Percentiles rank a stretch among this genome's conserved stretches.
Conservation (phyloP, 2,113 vertebrate genomes). For the Megalops atlanticus region DNA sequence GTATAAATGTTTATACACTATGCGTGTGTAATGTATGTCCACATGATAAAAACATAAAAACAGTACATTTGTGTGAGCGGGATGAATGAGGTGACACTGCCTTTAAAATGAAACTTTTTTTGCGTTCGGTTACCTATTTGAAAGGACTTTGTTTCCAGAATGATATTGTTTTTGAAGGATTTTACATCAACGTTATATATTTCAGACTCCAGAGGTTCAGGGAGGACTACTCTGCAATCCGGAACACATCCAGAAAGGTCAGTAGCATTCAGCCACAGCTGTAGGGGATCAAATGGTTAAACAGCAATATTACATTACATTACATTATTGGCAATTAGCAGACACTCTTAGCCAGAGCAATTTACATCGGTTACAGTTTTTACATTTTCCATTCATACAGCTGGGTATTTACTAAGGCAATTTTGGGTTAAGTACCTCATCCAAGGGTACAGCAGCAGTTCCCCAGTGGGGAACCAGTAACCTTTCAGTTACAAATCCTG, state of each 20-base stretch:
- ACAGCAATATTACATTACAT: background rate
- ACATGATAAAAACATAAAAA: background rate
- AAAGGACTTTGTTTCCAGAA: conserved; percentile 68
- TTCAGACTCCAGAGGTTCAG: conserved; percentile 63
- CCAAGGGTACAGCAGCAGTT: no score
- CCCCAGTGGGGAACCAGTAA: no score
- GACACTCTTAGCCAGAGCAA: no score
- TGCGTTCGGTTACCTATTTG: conserved; percentile 65
- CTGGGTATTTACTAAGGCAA: no score
- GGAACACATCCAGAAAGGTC: conserved; percentile 52
- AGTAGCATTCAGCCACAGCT: conserved; percentile 52
- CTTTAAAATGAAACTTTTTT: background rate
- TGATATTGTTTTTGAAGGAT: conserved; percentile 63
- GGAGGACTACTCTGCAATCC: conserved; percentile 60
- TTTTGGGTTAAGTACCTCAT: no score
- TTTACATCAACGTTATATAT: conserved; percentile 70
- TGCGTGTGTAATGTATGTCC: no score
- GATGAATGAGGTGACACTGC: background rate
- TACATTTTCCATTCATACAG: no score
- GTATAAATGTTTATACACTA: no score
- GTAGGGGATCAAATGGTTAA: conserved; percentile 15
- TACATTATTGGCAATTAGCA: no score
- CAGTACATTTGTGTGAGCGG: background rate
- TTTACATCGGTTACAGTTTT: no score
- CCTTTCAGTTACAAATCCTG: no score